These are phyloP conservation scores for Ageneiosus marmoratus DNA, from an alignment of 2,113 vertebrate genomes.

Conservation along the genomic window DNA sequence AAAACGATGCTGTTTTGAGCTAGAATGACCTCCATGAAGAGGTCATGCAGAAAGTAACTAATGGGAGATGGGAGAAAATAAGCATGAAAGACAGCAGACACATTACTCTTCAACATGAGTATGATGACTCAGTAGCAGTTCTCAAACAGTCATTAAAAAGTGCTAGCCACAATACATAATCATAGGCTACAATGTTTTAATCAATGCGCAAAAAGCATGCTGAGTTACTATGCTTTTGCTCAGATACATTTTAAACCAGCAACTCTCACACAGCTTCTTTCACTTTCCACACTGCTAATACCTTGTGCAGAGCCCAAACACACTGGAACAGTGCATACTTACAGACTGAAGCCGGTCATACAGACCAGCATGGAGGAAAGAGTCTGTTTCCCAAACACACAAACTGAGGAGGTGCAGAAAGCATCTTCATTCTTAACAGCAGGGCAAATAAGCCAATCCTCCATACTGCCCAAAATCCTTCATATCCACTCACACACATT, in stretches of 20 bases:
- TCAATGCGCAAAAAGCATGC: neutral
- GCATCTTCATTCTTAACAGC: conserved; percentile 24
- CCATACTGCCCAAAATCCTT: conserved; percentile 25
- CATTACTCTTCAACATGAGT: neutral
- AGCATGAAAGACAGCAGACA: neutral
- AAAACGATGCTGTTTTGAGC: conserved; percentile 68
- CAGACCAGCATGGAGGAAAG: conserved; percentile 6
- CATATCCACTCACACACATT: conserved; percentile 34
- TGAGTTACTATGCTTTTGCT: neutral
- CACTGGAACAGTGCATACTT: conserved; percentile 18
- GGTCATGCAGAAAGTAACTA: conserved; percentile 32
- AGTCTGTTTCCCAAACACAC: conserved; percentile 3
- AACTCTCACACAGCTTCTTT: conserved; percentile 39
- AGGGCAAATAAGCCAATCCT: neutral
- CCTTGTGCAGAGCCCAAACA: conserved; percentile 13
- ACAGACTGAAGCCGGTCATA: conserved; percentile 22
- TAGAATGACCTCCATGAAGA: conserved; percentile 45
- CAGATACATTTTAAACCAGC: neutral
- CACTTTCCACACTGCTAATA: neutral
- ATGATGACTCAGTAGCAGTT: neutral
- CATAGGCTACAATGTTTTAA: neutral
- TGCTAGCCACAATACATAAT: neutral
- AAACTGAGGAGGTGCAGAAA: neutral
- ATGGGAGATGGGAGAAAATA: neutral
- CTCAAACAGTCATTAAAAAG: neutral